Conservation (phyloP, 2,113 vertebrate genomes). For the Corynorhinus townsendii region DNA sequence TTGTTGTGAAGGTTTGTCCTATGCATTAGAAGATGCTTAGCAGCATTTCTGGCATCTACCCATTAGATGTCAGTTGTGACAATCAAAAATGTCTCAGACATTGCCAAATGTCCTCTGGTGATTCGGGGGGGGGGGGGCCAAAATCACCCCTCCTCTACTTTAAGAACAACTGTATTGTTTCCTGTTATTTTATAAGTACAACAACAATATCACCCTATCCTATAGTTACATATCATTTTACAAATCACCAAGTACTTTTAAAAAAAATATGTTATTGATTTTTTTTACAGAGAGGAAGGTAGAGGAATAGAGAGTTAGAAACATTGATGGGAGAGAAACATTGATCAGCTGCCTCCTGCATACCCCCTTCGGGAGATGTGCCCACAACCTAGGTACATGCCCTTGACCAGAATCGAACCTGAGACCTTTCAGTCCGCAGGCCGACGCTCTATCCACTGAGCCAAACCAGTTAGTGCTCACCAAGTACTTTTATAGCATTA, state of each 20-base stretch:
- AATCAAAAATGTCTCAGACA: neutral
- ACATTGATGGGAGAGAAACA: too few relatives aligned
- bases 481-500: neutral
- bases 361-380: too few relatives aligned
- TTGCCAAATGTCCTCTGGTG: neutral
- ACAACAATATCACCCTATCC: neutral
- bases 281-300: too few relatives aligned
- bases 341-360: too few relatives aligned
- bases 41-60: neutral
- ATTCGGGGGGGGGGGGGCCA: neutral
- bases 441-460: too few relatives aligned
- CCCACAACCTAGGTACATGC: too few relatives aligned
- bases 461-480: neutral
- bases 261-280: too few relatives aligned
- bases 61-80: neutral
- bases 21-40: neutral
- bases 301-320: too few relatives aligned
- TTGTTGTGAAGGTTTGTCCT: neutral
- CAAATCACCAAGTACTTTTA: neutral
- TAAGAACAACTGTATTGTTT: neutral
- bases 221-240: neutral
- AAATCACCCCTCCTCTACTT: neutral
- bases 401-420: too few relatives aligned
- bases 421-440: too few relatives aligned
- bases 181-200: neutral